A percentile compares a stretch with the other conserved stretches of the same genome.
phyloP scores from a whole-genome alignment of 2,888 invertebrate species.

The Drosophila demipolita region DNA sequence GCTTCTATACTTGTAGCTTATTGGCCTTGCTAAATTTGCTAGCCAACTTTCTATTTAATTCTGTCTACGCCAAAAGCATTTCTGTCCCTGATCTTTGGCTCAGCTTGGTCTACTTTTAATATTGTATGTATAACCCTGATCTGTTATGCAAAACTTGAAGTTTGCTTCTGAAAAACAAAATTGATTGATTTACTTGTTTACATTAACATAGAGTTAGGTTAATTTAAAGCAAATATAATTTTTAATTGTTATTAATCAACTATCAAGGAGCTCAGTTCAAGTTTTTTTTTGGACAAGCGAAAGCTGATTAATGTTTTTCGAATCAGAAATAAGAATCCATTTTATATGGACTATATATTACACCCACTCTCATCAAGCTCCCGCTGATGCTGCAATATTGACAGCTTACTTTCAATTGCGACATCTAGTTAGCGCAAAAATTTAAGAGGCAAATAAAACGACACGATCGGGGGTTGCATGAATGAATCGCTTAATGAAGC shows the following conservation, averaged over 20 bases:
- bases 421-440: conserved; percentile 77
- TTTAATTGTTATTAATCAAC: not conserved
- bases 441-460: conserved; percentile 78
- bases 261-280: not conserved
- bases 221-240: not conserved
- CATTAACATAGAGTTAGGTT: not conserved
- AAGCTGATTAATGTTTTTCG: not conserved
- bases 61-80: conserved; percentile 3
- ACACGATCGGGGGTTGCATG: conserved; percentile 72
- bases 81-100: conserved; percentile 46
- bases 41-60: conserved; percentile 46
- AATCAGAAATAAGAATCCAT: conserved; percentile 9
- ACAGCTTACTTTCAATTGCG: conserved; percentile 81
- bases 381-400: conserved; percentile 50
- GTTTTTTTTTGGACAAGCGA: not conserved
- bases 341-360: conserved; percentile 2
- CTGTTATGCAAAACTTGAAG: conserved; percentile 19
- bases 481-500: conserved; percentile 81
- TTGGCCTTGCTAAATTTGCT: conserved; percentile 44
- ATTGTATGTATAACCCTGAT: conserved; percentile 26
- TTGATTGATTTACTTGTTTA: not conserved
- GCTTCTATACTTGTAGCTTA: not conserved
- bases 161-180: not conserved
- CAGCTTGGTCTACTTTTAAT: conserved; percentile 2
- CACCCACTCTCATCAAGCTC: conserved; percentile 10